Evolutionary conservation across 2,888 invertebrate species (phyloP).

Genomic region (Nowickia ferox): DNA sequence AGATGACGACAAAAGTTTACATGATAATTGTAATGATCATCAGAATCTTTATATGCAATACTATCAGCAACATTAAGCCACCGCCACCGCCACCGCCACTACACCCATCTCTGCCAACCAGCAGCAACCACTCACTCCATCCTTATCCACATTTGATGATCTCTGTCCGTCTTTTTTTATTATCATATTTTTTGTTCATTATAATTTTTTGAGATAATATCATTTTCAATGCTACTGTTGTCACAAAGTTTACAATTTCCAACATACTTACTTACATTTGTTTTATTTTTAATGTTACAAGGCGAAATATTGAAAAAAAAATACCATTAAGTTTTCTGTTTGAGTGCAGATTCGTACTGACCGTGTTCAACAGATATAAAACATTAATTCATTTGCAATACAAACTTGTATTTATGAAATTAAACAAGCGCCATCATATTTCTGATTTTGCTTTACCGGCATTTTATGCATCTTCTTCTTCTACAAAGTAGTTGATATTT

Average conservation of each 20-base stretch:
- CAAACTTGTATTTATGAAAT: slow-evolving; percentile 46
- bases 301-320: slow-evolving; percentile 23
- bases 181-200: slow-evolving; percentile 10
- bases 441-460: slow-evolving; percentile 9
- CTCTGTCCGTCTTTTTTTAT: slow-evolving; percentile 8
- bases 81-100: slow-evolving; percentile 14
- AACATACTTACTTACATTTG: background rate
- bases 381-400: slow-evolving; percentile 23
- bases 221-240: slow-evolving; percentile 65
- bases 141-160: slow-evolving; percentile 41
- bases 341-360: background rate
- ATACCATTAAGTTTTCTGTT: slow-evolving; percentile 12
- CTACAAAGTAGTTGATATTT: slow-evolving; percentile 29
- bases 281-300: slow-evolving; percentile 49
- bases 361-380: slow-evolving; percentile 24
- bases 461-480: slow-evolving; percentile 16
- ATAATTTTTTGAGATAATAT: slow-evolving; percentile 46
- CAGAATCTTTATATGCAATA: slow-evolving; percentile 60
- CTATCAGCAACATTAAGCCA: slow-evolving; percentile 50
- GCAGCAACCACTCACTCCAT: background rate
- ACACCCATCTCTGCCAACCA: background rate
- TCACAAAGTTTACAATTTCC: slow-evolving; percentile 68
- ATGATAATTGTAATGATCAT: slow-evolving; percentile 70
- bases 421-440: slow-evolving; percentile 70
- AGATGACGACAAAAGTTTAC: slow-evolving; percentile 71